A percentile compares a stretch with the other conserved stretches of the same genome.
Conservation (phyloP, 2,888 invertebrate genomes). For the Troides aeacus region DNA sequence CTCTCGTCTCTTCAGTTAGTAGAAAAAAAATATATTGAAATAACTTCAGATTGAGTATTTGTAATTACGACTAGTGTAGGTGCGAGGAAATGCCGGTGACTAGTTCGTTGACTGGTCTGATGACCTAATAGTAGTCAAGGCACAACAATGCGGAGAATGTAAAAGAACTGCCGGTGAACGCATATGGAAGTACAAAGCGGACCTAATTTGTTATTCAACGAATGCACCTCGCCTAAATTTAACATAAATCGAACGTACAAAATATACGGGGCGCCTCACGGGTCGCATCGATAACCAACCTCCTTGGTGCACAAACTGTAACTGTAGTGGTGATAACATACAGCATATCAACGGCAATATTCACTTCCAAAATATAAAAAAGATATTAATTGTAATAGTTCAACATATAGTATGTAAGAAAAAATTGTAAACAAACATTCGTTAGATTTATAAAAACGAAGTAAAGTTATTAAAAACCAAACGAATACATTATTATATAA, state of each 20-base stretch:
- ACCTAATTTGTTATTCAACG: conserved; percentile 24
- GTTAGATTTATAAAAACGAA: no score
- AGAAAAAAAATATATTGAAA: no score
- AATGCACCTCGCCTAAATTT: conserved; percentile 25
- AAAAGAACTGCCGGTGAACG: conserved; percentile 12
- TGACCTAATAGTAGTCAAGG: conserved; percentile 15
- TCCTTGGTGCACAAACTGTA: neutral
- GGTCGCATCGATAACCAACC: conserved; percentile 13
- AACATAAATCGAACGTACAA: conserved; percentile 24
- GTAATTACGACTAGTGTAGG: conserved; percentile 4
- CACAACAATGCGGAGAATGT: conserved; percentile 4
- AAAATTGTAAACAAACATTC: no score
- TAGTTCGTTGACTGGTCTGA: conserved; percentile 15
- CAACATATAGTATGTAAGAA: neutral
- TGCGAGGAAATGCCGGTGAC: conserved; percentile 14
- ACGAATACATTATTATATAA: no score
- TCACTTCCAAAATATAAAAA: neutral
- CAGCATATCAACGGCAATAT: neutral
- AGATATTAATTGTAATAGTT: neutral
- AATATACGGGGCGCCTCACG: conserved; percentile 17
- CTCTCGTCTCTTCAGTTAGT: no score
- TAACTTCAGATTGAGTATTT: neutral
- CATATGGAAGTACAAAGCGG: conserved; percentile 15
- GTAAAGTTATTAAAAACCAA: no score
- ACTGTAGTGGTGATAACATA: neutral